These are phyloP conservation scores for Coregonus suidteri DNA, from an alignment of 2,797 vertebrate species.

Conservation along the genomic window DNA sequence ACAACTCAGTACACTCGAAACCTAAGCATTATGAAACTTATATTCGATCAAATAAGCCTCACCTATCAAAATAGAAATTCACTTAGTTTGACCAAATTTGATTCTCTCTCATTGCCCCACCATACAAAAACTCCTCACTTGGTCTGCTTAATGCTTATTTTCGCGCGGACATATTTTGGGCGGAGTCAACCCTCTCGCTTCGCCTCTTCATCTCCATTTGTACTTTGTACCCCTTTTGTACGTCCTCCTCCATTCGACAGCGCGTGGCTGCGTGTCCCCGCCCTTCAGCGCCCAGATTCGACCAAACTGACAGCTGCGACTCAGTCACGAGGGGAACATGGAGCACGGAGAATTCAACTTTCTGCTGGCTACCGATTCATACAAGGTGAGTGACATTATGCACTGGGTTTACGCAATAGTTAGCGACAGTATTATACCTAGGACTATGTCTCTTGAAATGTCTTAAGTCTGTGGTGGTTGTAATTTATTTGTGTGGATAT, in stretches of 20 bases:
- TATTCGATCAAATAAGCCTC: too few species aligned
- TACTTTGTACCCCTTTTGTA: not conserved
- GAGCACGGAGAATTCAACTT: constrained; percentile 90
- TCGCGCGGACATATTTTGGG: too few species aligned
- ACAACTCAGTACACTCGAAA: too few species aligned
- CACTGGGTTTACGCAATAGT: constrained; percentile 32
- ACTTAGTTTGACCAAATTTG: too few species aligned
- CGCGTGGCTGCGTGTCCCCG: not conserved
- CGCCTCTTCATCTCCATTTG: not conserved
- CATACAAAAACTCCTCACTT: too few species aligned
- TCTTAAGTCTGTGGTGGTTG: not conserved
- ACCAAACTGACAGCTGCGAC: constrained; percentile 69
- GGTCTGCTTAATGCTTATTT: too few species aligned
- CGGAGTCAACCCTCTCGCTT: too few species aligned
- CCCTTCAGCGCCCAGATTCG: not conserved
- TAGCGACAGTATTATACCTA: not conserved
- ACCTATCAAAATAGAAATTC: too few species aligned
- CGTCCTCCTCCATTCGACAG: not conserved
- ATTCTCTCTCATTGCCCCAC: too few species aligned
- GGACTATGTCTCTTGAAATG: not conserved
- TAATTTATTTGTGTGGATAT: not conserved
- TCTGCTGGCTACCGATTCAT: constrained; percentile 91
- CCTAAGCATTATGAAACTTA: too few species aligned
- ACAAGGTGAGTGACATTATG: constrained; percentile 81
- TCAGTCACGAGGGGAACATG: constrained; percentile 77